Conservation (phyloP, 2,888 invertebrate genomes). For the Lasioglossum villosulum region DNA sequence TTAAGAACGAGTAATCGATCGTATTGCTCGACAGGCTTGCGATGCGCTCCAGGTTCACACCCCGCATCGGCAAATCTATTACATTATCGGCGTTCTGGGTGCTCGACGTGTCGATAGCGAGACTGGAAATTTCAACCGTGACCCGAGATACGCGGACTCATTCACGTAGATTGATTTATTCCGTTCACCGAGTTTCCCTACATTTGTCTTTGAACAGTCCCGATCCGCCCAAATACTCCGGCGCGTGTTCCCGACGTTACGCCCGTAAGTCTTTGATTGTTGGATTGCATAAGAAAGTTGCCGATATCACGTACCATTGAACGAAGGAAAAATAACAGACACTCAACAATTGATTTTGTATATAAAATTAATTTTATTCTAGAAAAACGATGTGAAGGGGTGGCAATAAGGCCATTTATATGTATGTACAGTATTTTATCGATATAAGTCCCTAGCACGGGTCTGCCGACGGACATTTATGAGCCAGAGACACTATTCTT, state of each 20-base stretch:
- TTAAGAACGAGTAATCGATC: conserved; percentile 56
- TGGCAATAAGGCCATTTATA: no score
- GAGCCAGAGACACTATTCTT: no score
- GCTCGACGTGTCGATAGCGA: conserved; percentile 45
- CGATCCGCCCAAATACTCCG: background rate
- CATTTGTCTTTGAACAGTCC: background rate
- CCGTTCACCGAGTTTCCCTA: background rate
- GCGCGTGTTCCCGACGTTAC: background rate
- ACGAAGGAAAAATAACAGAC: no score
- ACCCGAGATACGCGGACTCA: conserved; percentile 28
- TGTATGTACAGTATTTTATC: no score
- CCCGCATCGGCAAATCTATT: conserved; percentile 46
- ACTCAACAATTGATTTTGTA: no score
- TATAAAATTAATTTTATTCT: no score
- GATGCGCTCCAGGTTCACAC: conserved; percentile 23
- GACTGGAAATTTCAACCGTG: conserved; percentile 49
- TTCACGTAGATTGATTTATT: conserved; percentile 33
- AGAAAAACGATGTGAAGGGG: no score
- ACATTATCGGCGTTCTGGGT: conserved; percentile 43
- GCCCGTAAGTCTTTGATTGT: background rate
- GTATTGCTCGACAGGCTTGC: conserved; percentile 31
- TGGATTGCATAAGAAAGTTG: background rate
- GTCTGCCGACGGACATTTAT: no score
- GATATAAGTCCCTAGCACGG: no score
- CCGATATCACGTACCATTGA: no score